A percentile compares a stretch with the other conserved stretches of the same genome.
Conservation (phyloP, 2,797 vertebrate species). For the Vireo griseus region DNA sequence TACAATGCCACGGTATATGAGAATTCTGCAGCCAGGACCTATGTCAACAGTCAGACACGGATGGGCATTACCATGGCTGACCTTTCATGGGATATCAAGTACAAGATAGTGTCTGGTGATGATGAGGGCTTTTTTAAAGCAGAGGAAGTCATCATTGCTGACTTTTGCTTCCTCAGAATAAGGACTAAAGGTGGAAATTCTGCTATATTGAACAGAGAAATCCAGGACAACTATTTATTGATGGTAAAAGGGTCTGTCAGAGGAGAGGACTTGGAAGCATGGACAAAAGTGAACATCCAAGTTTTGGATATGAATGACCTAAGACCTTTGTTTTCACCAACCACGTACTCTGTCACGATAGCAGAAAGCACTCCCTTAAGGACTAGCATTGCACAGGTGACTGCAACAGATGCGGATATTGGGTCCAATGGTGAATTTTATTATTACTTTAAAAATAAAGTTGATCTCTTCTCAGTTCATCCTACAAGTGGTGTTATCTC, state of each 20-base stretch:
- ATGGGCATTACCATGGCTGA: slow-evolving; percentile 90
- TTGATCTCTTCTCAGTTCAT: slow-evolving; percentile 93
- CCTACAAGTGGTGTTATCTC: slow-evolving; percentile 96
- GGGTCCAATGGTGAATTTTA: slow-evolving; percentile 99
- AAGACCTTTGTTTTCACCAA: slow-evolving; percentile 95
- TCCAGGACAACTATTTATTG: slow-evolving; percentile 94
- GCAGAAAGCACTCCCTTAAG: slow-evolving; percentile 93
- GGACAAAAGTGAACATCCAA: slow-evolving; percentile 93
- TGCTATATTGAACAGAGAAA: slow-evolving; percentile 95
- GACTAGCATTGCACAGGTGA: slow-evolving; percentile 97
- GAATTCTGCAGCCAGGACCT: slow-evolving; percentile 96
- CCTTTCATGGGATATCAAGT: slow-evolving; percentile 93
- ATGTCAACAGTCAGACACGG: slow-evolving; percentile 89
- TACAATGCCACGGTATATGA: slow-evolving; percentile 93
- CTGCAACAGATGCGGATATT: slow-evolving; percentile 94
- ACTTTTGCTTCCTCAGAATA: slow-evolving; percentile 96
- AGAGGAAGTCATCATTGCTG: slow-evolving; percentile 91
- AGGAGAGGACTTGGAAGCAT: slow-evolving; percentile 91
- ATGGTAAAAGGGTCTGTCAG: slow-evolving; percentile 92
- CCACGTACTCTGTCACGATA: slow-evolving; percentile 94
- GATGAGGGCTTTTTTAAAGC: slow-evolving; percentile 98
- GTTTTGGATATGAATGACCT: slow-evolving; percentile 98
- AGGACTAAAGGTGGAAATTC: slow-evolving; percentile 98
- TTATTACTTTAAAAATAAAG: slow-evolving; percentile 95
- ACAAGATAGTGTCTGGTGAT: slow-evolving; percentile 92